phyloP scores from a whole-genome alignment of 1,140 invertebrate genomes.

The Gryllus bimaculatus region DNA sequence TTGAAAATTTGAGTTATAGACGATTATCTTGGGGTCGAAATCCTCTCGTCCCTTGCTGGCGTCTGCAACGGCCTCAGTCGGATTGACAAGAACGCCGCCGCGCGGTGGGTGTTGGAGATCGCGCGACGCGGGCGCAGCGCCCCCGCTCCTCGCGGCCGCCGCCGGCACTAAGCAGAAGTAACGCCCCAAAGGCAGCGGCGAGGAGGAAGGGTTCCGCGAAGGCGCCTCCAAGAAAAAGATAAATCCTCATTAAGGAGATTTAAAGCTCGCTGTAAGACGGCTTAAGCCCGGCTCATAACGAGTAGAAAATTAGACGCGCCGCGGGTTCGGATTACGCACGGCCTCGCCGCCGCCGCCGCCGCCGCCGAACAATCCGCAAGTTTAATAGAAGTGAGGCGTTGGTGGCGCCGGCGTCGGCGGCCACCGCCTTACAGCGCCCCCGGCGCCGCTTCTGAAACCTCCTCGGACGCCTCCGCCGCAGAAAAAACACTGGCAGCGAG shows the following conservation, averaged over 20 bases:
- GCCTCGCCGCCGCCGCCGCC: no score
- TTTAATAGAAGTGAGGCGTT: background rate
- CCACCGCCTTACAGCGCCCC: background rate
- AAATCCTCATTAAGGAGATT: slow-evolving; percentile 5
- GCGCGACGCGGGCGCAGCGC: no score
- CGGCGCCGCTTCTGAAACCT: background rate
- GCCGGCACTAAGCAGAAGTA: background rate
- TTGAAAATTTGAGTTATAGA: no score
- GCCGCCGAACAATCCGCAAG: background rate
- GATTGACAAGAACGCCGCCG: no score
- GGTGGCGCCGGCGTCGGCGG: no score
- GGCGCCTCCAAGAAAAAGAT: background rate
- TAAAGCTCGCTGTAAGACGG: background rate
- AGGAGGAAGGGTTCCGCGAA: background rate
- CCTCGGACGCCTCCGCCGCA: no score
- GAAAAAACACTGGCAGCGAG: background rate
- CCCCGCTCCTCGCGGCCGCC: no score
- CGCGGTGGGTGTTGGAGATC: no score
- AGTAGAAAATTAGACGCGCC: slow-evolving; percentile 3
- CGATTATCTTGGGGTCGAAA: no score
- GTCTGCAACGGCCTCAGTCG: no score
- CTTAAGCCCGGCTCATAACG: slow-evolving; percentile 2
- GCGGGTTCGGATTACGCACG: background rate
- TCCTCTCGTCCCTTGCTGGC: no score
- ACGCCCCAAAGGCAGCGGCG: background rate